Conservation (phyloP, 2,888 invertebrate genomes). For the Drosophila nigritarsus region DNA sequence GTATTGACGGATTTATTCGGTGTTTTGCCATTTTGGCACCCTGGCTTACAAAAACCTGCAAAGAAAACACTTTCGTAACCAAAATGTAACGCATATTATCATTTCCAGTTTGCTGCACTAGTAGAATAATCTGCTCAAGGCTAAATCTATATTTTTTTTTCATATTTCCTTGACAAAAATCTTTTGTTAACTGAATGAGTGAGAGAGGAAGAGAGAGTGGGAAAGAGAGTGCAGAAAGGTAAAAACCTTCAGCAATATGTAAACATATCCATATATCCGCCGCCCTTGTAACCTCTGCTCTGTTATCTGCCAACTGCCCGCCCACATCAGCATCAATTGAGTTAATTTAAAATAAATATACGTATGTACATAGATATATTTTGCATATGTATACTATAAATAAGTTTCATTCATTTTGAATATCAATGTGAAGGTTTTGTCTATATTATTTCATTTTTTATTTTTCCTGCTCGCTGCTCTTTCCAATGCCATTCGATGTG, state of each 20-base stretch:
- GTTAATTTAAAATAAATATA: constrained; percentile 33
- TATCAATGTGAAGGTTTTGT: constrained; percentile 58
- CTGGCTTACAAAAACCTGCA: neutral
- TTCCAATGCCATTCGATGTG: constrained; percentile 50
- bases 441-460: neutral
- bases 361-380: neutral
- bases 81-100: constrained; percentile 16
- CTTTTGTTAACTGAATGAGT: constrained; percentile 14
- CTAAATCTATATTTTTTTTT: constrained; percentile 2
- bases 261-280: constrained; percentile 15
- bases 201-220: neutral
- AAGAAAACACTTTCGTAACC: neutral
- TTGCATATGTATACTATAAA: constrained; percentile 1
- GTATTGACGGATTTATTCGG: neutral
- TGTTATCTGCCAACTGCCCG: neutral
- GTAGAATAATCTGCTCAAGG: constrained; percentile 31
- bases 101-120: constrained; percentile 11
- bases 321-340: constrained; percentile 28
- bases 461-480: constrained; percentile 15
- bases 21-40: neutral
- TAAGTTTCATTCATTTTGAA: constrained; percentile 27
- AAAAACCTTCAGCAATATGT: constrained; percentile 20
- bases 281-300: constrained; percentile 16
- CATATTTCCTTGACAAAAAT: constrained; percentile 17
- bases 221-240: neutral